Evolutionary conservation across 2,113 vertebrate genomes (phyloP).

Genomic region (Hiodon alosoides): DNA sequence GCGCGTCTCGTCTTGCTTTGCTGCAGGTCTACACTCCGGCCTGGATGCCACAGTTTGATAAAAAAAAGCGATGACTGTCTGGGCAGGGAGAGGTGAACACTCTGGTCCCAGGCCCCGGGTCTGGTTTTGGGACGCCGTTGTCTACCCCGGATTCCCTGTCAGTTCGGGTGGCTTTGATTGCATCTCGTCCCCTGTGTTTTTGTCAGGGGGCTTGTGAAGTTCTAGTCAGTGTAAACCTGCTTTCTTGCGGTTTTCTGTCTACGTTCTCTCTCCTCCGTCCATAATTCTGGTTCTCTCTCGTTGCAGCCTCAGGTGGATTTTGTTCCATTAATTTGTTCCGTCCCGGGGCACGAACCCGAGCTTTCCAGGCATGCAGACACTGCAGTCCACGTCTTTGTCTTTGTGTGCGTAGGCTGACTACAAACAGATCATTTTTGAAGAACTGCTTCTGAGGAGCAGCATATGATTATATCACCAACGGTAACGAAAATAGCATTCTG

Average conservation of each 20-base stretch:
- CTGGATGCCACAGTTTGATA: conserved; percentile 11
- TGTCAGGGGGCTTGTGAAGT: neutral
- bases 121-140: no score
- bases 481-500: no score
- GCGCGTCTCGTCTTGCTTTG: conserved; percentile 21
- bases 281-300: neutral
- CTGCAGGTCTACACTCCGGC: conserved; percentile 18
- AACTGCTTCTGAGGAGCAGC: neutral
- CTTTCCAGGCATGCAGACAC: conserved; percentile 1
- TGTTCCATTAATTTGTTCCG: neutral
- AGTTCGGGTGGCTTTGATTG: neutral
- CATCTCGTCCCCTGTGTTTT: conserved; percentile 18
- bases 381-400: neutral
- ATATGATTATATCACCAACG: no score
- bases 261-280: neutral
- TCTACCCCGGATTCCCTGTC: no score
- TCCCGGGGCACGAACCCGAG: neutral
- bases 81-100: neutral
- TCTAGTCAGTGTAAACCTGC: conserved; percentile 7
- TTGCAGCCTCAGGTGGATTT: neutral
- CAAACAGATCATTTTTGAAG: neutral
- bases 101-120: neutral
- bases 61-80: neutral
- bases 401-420: neutral
- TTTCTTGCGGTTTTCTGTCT: conserved; percentile 17